Evolutionary conservation across 2,888 invertebrate genomes (phyloP).

Genomic region (Tachystola acroxantha): DNA sequence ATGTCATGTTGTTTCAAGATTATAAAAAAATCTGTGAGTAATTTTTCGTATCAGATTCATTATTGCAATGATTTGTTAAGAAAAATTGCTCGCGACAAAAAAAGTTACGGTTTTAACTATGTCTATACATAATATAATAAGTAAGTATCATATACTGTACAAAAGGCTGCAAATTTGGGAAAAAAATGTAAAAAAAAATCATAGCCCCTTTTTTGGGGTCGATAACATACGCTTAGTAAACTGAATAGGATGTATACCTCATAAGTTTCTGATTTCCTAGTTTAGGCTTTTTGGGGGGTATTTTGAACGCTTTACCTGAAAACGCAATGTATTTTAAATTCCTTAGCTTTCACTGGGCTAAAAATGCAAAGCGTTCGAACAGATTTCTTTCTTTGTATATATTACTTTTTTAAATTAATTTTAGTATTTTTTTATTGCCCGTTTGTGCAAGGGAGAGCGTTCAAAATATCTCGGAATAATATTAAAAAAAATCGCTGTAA

Average conservation of each 20-base stretch:
- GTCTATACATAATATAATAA: conserved; percentile 70
- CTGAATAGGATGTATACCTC: conserved; percentile 66
- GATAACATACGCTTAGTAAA: conserved; percentile 75
- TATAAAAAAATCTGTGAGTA: conserved; percentile 43
- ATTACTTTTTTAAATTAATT: conserved; percentile 44
- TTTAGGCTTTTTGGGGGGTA: conserved; percentile 37
- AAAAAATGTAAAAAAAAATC: conserved; percentile 68
- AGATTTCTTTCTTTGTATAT: conserved; percentile 51
- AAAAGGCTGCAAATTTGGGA: conserved; percentile 68
- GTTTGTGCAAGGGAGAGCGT: conserved; percentile 25
- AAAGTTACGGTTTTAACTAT: conserved; percentile 66
- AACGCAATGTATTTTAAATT: conserved; percentile 26
- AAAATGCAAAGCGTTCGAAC: conserved; percentile 27
- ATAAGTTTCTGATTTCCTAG: conserved; percentile 61
- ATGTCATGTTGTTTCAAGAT: conserved; percentile 53
- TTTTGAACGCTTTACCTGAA: conserved; percentile 31
- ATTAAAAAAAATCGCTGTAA: conserved; percentile 59
- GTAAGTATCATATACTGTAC: conserved; percentile 75
- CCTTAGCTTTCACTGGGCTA: conserved; percentile 35
- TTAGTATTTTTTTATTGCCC: conserved; percentile 27
- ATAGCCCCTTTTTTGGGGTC: conserved; percentile 63
- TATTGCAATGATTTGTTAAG: conserved; percentile 19
- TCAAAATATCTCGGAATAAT: conserved; percentile 32
- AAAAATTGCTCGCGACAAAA: conserved; percentile 49
- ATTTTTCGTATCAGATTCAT: conserved; percentile 36